Conservation (phyloP, 1,140 invertebrate species). For the Teleogryllus occipitalis region DNA sequence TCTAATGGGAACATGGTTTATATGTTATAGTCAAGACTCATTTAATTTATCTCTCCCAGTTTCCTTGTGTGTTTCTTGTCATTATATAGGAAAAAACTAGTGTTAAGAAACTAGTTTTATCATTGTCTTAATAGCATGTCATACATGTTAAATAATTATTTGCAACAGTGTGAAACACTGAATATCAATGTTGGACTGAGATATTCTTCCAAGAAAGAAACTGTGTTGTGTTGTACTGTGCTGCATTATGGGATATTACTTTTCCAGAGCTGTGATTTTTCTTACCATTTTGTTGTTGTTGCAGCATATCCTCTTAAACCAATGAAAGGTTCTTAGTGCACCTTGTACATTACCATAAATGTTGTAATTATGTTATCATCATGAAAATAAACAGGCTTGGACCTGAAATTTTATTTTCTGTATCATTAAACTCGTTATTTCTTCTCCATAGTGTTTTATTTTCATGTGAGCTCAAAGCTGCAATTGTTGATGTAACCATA, state of each 20-base stretch:
- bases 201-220: neutral
- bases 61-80: neutral
- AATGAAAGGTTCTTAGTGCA: neutral
- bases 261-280: neutral
- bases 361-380: neutral
- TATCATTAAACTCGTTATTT: neutral
- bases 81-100: neutral
- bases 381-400: neutral
- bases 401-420: neutral
- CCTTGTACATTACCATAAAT: neutral
- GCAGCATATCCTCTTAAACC: neutral
- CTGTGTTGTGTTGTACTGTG: neutral
- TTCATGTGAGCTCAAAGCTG: no score
- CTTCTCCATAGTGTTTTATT: neutral
- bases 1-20: neutral
- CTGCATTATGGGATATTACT: neutral
- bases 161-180: neutral
- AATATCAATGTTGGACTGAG: neutral
- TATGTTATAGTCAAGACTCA: neutral
- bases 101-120: neutral
- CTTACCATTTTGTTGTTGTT: neutral
- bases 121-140: neutral
- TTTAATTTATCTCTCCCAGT: neutral
- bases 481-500: no score
- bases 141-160: neutral